Evolutionary conservation across 2,113 vertebrate species (phyloP).

Genomic region (Elaphurus davidianus): DNA sequence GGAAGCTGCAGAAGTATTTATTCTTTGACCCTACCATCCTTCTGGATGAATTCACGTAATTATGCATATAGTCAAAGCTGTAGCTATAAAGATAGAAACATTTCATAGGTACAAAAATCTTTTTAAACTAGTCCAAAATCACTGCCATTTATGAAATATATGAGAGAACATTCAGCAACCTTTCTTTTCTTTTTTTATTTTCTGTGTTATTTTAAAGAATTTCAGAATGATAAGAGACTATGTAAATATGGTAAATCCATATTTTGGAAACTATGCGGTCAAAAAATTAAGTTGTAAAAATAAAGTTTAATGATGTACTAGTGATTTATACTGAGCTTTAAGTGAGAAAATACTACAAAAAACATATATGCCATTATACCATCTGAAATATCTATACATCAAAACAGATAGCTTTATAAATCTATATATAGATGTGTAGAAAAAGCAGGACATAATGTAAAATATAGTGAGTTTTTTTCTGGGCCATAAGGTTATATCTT

Average conservation of each 20-base stretch:
- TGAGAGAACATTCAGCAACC: neutral
- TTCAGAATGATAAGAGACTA: neutral
- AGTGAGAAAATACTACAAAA: neutral
- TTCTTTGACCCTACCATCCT: neutral
- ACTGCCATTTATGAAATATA: neutral
- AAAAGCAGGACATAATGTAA: neutral
- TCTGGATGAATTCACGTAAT: neutral
- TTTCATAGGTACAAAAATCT: neutral
- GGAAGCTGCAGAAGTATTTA: neutral
- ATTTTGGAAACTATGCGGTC: neutral
- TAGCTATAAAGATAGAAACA: neutral
- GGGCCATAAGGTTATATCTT: neutral
- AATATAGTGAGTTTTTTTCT: neutral
- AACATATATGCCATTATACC: neutral
- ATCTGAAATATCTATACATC: neutral
- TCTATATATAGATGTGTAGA: neutral
- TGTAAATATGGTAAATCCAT: neutral
- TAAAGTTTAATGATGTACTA: neutral
- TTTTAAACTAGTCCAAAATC: neutral
- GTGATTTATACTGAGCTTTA: neutral
- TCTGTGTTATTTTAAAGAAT: neutral
- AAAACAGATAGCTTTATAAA: neutral
- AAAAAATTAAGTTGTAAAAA: neutral
- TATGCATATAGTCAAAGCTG: neutral
- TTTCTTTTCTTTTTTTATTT: neutral